Evolutionary conservation across 2,113 vertebrate species (phyloP).

Genomic region (Capricornis sumatraensis): DNA sequence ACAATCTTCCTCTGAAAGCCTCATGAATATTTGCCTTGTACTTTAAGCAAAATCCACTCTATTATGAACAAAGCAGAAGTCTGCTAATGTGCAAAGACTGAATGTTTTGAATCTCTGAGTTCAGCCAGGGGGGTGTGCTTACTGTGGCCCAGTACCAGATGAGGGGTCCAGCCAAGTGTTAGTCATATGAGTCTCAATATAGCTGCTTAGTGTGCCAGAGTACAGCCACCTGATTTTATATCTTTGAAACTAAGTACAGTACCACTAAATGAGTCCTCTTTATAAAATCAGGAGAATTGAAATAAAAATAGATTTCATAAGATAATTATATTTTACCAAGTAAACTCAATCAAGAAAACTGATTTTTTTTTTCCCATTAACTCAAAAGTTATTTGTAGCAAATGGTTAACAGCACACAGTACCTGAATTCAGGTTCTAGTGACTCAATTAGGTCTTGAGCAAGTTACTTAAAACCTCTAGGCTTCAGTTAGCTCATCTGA

Average conservation of each 20-base stretch:
- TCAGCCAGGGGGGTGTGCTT: background rate
- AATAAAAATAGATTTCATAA: background rate
- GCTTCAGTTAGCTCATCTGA: background rate
- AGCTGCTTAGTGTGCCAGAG: background rate
- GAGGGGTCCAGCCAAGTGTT: background rate
- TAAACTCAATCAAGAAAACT: constrained; percentile 6
- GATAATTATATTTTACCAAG: background rate
- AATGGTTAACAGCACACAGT: background rate
- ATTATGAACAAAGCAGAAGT: background rate
- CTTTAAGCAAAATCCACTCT: background rate
- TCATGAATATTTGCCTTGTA: background rate
- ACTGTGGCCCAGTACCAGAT: background rate
- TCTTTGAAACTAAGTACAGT: background rate
- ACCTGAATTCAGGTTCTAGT: background rate
- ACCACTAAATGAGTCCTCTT: background rate
- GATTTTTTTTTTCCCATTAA: background rate
- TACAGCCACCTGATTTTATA: background rate
- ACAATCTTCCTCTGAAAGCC: background rate
- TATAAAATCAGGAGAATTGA: background rate
- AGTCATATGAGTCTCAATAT: background rate
- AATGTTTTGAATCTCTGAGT: background rate
- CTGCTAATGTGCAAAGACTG: background rate
- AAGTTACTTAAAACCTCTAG: background rate
- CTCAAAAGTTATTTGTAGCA: background rate
- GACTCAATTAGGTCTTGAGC: background rate